phyloP scores from a whole-genome alignment of 2,797 vertebrate species.

The Crocodylus rhombifer region DNA sequence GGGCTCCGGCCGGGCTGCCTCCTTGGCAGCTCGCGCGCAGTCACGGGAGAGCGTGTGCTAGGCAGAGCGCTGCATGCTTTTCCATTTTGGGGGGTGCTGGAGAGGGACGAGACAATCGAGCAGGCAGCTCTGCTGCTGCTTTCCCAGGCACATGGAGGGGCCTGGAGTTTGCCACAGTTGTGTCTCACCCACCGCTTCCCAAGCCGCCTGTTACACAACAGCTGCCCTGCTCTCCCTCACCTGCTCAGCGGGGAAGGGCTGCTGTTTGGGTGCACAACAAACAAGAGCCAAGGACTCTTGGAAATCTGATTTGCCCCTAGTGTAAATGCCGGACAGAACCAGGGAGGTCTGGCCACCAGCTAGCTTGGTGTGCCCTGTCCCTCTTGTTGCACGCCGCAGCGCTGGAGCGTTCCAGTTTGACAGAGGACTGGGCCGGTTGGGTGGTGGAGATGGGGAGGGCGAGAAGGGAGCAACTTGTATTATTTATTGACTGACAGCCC shows the following conservation, averaged over 20 bases:
- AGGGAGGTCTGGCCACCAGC: slow-evolving; percentile 61
- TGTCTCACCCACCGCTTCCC: slow-evolving; percentile 53
- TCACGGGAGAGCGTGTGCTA: slow-evolving; percentile 73
- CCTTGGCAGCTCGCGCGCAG: slow-evolving; percentile 70
- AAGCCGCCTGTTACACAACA: slow-evolving; percentile 75
- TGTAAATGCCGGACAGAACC: slow-evolving; percentile 68
- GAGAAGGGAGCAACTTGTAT: background rate
- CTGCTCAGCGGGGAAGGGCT: background rate
- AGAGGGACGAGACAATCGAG: slow-evolving; percentile 58
- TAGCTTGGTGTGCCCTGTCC: slow-evolving; percentile 16
- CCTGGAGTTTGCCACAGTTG: slow-evolving; percentile 73
- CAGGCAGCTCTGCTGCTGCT: slow-evolving; percentile 26
- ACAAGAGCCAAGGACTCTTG: background rate
- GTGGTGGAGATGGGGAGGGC: slow-evolving; percentile 9
- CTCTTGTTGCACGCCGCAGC: background rate
- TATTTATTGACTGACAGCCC: slow-evolving; percentile 34
- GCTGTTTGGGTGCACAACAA: slow-evolving; percentile 71
- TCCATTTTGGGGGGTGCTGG: slow-evolving; percentile 73
- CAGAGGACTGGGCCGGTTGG: slow-evolving; percentile 25
- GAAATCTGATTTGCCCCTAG: slow-evolving; percentile 53
- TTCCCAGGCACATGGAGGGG: slow-evolving; percentile 40
- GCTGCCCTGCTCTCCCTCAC: slow-evolving; percentile 48
- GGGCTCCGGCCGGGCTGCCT: slow-evolving; percentile 39
- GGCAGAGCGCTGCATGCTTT: slow-evolving; percentile 77
- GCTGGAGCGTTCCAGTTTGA: slow-evolving; percentile 49